A percentile compares a stretch with the other conserved stretches of the same genome.
These are phyloP conservation scores for Megalopta genalis DNA, from an alignment of 1,140 invertebrate species.

Conservation along the genomic window DNA sequence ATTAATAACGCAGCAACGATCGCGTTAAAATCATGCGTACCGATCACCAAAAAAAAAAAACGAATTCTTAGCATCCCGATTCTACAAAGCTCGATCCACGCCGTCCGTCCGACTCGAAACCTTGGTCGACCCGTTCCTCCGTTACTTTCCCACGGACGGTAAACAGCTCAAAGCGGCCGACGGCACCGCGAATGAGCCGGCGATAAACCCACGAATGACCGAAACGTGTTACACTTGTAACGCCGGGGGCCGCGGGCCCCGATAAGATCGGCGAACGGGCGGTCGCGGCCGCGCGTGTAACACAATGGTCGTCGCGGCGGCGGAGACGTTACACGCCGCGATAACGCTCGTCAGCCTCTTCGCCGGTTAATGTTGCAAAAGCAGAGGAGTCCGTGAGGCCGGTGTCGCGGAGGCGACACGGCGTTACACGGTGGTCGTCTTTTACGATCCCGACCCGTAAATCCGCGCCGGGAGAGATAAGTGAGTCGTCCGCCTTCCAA, in stretches of 20 bases:
- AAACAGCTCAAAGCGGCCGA: background rate
- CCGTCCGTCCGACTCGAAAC: no score
- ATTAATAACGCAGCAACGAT: no score
- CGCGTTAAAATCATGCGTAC: no score
- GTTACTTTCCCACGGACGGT: background rate
- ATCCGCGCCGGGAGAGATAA: conserved; percentile 15
- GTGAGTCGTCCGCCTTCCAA: conserved; percentile 12
- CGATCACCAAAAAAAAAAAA: no score
- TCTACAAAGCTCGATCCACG: no score
- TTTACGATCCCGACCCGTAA: conserved; percentile 30
- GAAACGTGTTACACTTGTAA: background rate
- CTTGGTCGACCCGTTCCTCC: background rate
- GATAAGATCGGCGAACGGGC: conserved; percentile 14
- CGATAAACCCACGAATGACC: conserved; percentile 7
- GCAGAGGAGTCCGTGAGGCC: background rate
- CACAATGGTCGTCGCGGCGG: conserved; percentile 1
- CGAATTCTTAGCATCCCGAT: no score
- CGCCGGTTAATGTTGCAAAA: conserved; percentile 10
- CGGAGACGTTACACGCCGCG: background rate
- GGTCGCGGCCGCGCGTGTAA: no score
- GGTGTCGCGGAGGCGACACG: no score
- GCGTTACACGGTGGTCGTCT: conserved; percentile 14
- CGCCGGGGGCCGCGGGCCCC: background rate
- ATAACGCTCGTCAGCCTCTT: background rate
- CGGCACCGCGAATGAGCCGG: background rate